phyloP scores from a whole-genome alignment of 2,113 vertebrate species.

The Electrona antarctica region DNA sequence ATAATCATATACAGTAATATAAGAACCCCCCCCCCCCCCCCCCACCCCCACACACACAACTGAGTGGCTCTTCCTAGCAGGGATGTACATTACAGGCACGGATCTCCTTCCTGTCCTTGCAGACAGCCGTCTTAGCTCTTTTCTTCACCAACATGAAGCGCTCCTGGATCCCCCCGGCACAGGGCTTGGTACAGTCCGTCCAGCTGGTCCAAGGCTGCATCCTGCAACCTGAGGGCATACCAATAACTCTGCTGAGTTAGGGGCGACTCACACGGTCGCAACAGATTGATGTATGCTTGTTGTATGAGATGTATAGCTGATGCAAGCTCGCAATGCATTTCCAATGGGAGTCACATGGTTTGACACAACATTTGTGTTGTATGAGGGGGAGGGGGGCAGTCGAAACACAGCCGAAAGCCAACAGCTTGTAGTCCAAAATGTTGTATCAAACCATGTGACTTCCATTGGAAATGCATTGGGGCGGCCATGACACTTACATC shows the following conservation, averaged over 20 bases:
- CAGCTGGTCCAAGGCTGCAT: slow-evolving; percentile 91
- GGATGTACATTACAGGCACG: slow-evolving; percentile 90
- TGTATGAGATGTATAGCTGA: too few species aligned
- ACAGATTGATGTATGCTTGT: too few species aligned
- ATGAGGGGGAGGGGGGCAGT: too few species aligned
- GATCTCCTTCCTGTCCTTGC: slow-evolving; percentile 91
- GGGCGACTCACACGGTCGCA: too few species aligned
- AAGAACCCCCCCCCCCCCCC: background rate
- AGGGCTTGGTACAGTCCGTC: slow-evolving; percentile 90
- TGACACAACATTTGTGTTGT: too few species aligned
- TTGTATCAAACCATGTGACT: too few species aligned
- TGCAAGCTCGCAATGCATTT: too few species aligned
- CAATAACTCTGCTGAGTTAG: background rate
- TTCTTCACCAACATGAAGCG: slow-evolving; percentile 88
- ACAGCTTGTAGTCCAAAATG: too few species aligned
- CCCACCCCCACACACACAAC: slow-evolving; percentile 7
- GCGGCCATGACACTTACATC: too few species aligned
- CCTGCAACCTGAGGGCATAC: slow-evolving; percentile 81
- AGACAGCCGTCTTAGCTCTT: slow-evolving; percentile 85
- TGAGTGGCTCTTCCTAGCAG: slow-evolving; percentile 82
- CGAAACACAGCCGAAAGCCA: too few species aligned
- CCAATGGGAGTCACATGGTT: too few species aligned
- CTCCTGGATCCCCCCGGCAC: slow-evolving; percentile 92
- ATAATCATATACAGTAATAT: background rate
- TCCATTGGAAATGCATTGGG: too few species aligned